Evolutionary conservation across 2,113 vertebrate genomes (phyloP).

Genomic region (Pteronura brasiliensis): DNA sequence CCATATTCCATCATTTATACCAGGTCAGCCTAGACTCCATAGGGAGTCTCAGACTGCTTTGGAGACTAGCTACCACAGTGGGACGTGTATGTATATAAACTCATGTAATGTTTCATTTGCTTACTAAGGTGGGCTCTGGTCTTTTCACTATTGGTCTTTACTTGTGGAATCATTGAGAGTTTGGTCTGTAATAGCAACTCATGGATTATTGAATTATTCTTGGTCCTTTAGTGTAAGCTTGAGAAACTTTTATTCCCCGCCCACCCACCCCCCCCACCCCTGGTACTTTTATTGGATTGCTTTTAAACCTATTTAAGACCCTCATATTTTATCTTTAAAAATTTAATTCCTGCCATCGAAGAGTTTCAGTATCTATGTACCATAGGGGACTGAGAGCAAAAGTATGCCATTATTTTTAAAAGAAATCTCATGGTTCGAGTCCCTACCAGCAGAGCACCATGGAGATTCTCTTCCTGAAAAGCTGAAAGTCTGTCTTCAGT

Average conservation of each 20-base stretch:
- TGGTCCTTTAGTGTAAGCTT: not conserved
- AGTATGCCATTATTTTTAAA: not conserved
- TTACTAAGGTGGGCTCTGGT: not conserved
- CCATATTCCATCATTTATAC: not conserved
- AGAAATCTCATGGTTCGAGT: not conserved
- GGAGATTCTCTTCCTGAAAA: constrained; percentile 39
- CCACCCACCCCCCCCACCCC: too few species aligned
- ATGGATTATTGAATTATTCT: not conserved
- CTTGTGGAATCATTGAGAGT: not conserved
- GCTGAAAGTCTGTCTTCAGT: not conserved
- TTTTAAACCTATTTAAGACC: constrained; percentile 41
- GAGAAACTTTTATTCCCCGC: not conserved
- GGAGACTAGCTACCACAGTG: not conserved
- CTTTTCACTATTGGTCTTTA: not conserved
- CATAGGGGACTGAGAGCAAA: not conserved
- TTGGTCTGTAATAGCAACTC: not conserved
- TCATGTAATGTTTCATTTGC: not conserved
- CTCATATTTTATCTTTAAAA: not conserved
- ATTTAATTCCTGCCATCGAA: not conserved
- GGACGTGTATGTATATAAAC: too few species aligned
- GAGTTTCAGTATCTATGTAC: not conserved
- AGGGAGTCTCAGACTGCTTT: not conserved
- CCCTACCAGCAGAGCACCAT: not conserved
- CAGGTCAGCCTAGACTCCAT: not conserved
- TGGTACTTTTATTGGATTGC: not conserved